Percentiles rank a stretch among this genome's conserved stretches.
Conservation (phyloP, 1,140 invertebrate species). For the Papilio polyxenes region DNA sequence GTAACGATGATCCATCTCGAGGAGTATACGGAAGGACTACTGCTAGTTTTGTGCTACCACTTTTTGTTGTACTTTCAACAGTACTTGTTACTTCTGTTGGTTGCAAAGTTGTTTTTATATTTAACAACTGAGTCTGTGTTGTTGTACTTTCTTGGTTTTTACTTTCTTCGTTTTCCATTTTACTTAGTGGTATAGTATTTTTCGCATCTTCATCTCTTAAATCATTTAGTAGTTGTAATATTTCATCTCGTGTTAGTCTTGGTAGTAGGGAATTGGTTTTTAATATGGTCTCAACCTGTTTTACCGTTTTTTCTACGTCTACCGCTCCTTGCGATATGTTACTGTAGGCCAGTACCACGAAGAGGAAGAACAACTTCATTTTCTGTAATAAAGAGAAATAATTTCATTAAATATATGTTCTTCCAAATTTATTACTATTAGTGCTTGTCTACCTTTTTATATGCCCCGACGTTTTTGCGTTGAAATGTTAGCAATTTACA, state of each 20-base stretch:
- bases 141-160: constrained; percentile 61
- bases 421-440: neutral
- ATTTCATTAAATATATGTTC: neutral
- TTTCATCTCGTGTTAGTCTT: constrained; percentile 81
- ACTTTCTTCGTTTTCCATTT: constrained; percentile 44
- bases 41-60: constrained; percentile 55
- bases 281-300: constrained; percentile 83
- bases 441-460: neutral
- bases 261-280: constrained; percentile 81
- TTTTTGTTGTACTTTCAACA: constrained; percentile 65
- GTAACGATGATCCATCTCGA: constrained; percentile 71
- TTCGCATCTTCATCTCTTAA: constrained; percentile 80
- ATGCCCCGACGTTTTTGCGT: neutral
- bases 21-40: constrained; percentile 75
- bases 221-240: constrained; percentile 82
- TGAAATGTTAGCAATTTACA: neutral
- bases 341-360: constrained; percentile 51
- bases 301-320: constrained; percentile 80
- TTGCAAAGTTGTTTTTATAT: constrained; percentile 15
- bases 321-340: constrained; percentile 54
- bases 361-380: constrained; percentile 68
- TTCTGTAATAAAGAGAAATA: constrained; percentile 60
- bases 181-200: constrained; percentile 50
- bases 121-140: constrained; percentile 44
- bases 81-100: constrained; percentile 39